Percentiles rank a stretch among this genome's conserved stretches.
phyloP scores from a whole-genome alignment of 2,888 invertebrate species.

The Mactromeris polynyma region DNA sequence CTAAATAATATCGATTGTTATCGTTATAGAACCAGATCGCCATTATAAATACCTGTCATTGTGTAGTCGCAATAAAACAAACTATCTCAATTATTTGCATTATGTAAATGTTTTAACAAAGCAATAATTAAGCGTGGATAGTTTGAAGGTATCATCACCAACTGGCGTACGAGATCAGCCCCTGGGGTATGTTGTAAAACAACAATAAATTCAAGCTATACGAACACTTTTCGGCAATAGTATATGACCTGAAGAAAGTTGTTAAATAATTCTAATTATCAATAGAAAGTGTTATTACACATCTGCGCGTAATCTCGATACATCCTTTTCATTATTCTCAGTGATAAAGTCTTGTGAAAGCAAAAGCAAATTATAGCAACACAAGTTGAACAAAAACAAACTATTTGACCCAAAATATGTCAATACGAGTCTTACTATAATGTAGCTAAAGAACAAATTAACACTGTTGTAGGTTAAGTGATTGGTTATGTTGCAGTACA shows the following conservation, averaged over 20 bases:
- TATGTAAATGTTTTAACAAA: constrained; percentile 9
- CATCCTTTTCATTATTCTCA: too few species aligned
- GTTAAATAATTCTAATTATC: background rate
- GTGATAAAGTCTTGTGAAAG: too few species aligned
- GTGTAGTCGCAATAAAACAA: constrained; percentile 30
- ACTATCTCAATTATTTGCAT: constrained; percentile 34
- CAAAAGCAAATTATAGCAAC: too few species aligned
- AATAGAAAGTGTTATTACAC: background rate
- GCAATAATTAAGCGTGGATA: background rate
- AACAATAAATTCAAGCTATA: background rate
- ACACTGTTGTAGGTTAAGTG: too few species aligned
- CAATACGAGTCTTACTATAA: too few species aligned
- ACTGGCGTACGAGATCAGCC: background rate
- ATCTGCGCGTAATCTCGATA: background rate
- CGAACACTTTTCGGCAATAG: background rate
- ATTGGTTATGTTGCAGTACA: too few species aligned
- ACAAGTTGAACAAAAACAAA: too few species aligned
- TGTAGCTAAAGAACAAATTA: too few species aligned
- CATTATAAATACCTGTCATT: constrained; percentile 1
- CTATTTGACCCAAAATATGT: too few species aligned
- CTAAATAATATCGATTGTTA: background rate
- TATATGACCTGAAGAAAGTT: background rate
- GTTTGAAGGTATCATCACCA: constrained; percentile 7
- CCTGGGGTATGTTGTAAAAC: background rate
- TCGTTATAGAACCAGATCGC: constrained; percentile 1